These are phyloP conservation scores for Chydorus sphaericus DNA, from an alignment of 2,888 invertebrate species.

Conservation along the genomic window DNA sequence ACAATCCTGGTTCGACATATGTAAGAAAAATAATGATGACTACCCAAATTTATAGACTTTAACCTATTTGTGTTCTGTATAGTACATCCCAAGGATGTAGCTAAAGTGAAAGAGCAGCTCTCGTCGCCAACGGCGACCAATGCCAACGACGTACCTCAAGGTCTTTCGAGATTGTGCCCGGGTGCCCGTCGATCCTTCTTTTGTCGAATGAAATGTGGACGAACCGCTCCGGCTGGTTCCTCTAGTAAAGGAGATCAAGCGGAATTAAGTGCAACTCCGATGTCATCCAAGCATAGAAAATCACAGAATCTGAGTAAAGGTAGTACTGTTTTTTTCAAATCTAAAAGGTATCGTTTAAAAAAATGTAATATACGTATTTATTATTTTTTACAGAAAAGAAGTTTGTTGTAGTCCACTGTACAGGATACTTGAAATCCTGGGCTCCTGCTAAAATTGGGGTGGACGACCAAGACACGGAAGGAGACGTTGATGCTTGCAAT, in stretches of 20 bases:
- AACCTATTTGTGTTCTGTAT: too few relatives aligned
- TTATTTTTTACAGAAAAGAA: conserved; percentile 54
- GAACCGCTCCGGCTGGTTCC: conserved; percentile 32
- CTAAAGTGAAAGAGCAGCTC: conserved; percentile 86
- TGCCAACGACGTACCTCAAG: conserved; percentile 65
- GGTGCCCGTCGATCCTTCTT: conserved; percentile 85
- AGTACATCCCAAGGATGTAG: conserved; percentile 89
- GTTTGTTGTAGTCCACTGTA: conserved; percentile 79
- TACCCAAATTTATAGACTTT: too few relatives aligned
- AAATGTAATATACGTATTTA: too few relatives aligned
- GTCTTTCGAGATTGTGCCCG: conserved; percentile 61
- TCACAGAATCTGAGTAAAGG: conserved; percentile 13
- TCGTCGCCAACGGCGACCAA: conserved; percentile 80
- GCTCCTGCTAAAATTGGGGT: conserved; percentile 58
- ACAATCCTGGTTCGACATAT: conserved; percentile 83
- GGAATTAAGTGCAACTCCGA: too few relatives aligned
- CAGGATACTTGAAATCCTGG: conserved; percentile 87
- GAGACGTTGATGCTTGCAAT: conserved; percentile 44
- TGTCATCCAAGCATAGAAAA: conserved; percentile 12
- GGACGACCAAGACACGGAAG: conserved; percentile 49
- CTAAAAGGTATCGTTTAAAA: neutral
- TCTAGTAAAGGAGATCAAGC: too few relatives aligned
- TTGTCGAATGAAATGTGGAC: conserved; percentile 78
- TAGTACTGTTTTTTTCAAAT: neutral
- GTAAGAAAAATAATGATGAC: too few relatives aligned